Conservation (phyloP, 2,888 invertebrate genomes). For the Chrysolina haemoptera region DNA sequence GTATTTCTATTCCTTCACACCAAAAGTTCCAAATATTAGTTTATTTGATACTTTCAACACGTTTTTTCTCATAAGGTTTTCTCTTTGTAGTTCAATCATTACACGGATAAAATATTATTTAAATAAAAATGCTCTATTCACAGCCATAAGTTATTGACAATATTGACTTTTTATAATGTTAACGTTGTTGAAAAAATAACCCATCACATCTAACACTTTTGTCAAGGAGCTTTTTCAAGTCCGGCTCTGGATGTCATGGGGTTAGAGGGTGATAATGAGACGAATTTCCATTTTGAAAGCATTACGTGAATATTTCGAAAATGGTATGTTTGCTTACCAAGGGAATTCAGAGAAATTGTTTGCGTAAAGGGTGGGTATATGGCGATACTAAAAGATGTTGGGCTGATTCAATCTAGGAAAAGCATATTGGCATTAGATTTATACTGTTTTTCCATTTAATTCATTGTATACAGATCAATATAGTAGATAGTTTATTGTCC, state of each 20-base stretch:
- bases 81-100: no score
- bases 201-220: background rate
- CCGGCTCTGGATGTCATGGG: conserved; percentile 29
- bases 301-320: conserved; percentile 38
- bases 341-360: conserved; percentile 36
- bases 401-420: background rate
- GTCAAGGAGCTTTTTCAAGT: background rate
- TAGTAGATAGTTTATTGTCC: background rate
- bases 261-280: conserved; percentile 42
- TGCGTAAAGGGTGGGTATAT: conserved; percentile 34
- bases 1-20: no score
- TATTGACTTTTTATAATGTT: no score
- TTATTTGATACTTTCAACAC: no score
- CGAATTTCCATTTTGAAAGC: conserved; percentile 50
- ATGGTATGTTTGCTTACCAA: conserved; percentile 7
- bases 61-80: no score
- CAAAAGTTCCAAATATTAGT: no score
- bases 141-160: no score
- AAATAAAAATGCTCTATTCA: no score
- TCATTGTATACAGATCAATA: background rate
- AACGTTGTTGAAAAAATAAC: no score
- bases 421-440: background rate
- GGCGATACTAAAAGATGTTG: conserved; percentile 6
- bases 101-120: no score
- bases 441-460: background rate